These are phyloP conservation scores for Platynereis dumerilii DNA, from an alignment of 2,888 invertebrate species.

Conservation along the genomic window DNA sequence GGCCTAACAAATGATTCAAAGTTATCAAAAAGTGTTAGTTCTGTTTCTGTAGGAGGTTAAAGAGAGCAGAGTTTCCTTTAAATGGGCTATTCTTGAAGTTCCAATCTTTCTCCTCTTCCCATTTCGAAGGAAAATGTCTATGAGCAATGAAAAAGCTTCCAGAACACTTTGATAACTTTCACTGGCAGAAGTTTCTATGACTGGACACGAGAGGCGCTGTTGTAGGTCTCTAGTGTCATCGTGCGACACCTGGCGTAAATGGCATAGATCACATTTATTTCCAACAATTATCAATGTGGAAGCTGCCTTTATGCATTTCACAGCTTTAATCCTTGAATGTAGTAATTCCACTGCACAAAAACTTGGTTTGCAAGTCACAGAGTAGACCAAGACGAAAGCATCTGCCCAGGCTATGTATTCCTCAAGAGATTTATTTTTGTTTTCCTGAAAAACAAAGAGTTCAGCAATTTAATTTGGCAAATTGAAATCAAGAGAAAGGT, in stretches of 20 bases:
- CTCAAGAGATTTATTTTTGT: not conserved
- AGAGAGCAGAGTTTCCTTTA: constrained; percentile 12
- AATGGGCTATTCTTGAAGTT: constrained; percentile 13
- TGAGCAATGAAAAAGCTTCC: constrained; percentile 17
- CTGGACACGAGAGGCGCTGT: constrained; percentile 11
- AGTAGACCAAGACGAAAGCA: constrained; percentile 15
- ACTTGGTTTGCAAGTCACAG: constrained; percentile 2
- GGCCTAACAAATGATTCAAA: no score
- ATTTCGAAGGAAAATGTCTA: constrained; percentile 1
- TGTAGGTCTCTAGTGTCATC: constrained; percentile 7
- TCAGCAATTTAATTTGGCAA: not conserved
- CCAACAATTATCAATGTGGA: constrained; percentile 16
- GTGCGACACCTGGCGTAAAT: constrained; percentile 19
- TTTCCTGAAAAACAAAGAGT: constrained; percentile 1
- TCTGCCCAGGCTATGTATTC: constrained; percentile 15
- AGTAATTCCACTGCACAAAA: constrained; percentile 5
- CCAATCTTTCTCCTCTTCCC: not conserved
- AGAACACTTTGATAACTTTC: constrained; percentile 20
- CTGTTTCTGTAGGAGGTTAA: constrained; percentile 10
- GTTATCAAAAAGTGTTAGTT: constrained; percentile 24
- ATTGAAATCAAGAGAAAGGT: no score
- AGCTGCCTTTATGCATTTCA: not conserved
- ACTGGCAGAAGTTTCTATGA: constrained; percentile 23
- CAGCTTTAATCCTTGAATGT: not conserved
- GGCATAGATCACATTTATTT: constrained; percentile 22